phyloP scores from a whole-genome alignment of 2,888 invertebrate species.

The Dendrolimus houi region DNA sequence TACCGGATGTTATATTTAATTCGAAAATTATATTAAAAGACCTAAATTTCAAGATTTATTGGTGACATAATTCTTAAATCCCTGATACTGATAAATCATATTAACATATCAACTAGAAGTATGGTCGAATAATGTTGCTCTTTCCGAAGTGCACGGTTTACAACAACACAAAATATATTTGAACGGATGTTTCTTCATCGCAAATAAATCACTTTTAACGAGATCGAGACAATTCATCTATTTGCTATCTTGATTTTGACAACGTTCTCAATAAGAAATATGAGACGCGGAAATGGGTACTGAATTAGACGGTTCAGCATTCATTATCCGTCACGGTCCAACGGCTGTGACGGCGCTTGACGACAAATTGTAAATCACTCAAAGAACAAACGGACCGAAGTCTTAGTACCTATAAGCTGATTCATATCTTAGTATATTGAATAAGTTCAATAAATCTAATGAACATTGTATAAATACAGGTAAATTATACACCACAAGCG shows the following conservation, averaged over 20 bases:
- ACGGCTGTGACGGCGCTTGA: constrained; percentile 38
- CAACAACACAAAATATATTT: neutral
- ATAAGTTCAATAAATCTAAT: constrained; percentile 20
- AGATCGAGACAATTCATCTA: constrained; percentile 5
- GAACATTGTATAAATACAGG: neutral
- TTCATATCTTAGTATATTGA: constrained; percentile 32
- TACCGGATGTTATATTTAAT: neutral
- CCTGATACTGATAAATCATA: neutral
- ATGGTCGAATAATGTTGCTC: neutral
- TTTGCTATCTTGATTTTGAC: constrained; percentile 24
- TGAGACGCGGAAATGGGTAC: constrained; percentile 52
- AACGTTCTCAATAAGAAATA: constrained; percentile 41
- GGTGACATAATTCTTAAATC: neutral
- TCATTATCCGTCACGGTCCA: constrained; percentile 46
- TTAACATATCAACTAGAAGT: neutral
- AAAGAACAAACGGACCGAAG: constrained; percentile 35
- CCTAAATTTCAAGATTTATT: neutral
- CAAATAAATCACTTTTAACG: constrained; percentile 2
- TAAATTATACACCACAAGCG: neutral
- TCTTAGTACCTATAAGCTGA: constrained; percentile 24
- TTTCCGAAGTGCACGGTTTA: neutral
- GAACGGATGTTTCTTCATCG: neutral
- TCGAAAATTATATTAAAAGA: neutral
- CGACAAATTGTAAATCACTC: constrained; percentile 49
- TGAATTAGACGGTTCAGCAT: constrained; percentile 38